A percentile compares a stretch with the other conserved stretches of the same genome.
phyloP scores from a whole-genome alignment of 2,888 invertebrate genomes.

The Aethes cnicana region DNA sequence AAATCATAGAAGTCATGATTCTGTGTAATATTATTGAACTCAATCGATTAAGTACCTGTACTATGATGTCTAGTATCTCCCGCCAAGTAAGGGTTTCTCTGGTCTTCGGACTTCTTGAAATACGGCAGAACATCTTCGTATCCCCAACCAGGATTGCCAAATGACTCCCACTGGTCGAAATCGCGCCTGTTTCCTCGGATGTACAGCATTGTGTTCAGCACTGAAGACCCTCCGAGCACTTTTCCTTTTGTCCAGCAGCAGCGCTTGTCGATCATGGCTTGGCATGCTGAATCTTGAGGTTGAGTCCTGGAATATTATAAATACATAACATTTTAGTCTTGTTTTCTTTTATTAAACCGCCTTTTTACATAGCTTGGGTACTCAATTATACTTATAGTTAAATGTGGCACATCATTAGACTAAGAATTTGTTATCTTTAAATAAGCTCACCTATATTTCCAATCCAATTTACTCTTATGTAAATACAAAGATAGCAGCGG shows the following conservation, averaged over 20 bases:
- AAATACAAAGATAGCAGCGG: conserved; percentile 93
- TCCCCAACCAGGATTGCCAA: conserved; percentile 94
- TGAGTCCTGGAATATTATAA: conserved; percentile 85
- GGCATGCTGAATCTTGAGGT: conserved; percentile 91
- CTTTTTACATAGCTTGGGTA: no score
- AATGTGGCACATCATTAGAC: no score
- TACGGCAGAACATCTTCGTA: conserved; percentile 91
- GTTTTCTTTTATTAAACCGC: no score
- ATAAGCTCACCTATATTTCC: conserved; percentile 89
- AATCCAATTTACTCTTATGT: conserved; percentile 94
- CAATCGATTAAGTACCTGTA: no score
- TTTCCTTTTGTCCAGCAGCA: conserved; percentile 96
- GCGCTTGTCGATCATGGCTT: conserved; percentile 91
- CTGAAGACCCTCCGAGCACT: conserved; percentile 92
- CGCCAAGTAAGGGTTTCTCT: conserved; percentile 93
- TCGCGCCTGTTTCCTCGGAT: conserved; percentile 93
- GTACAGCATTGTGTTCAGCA: conserved; percentile 95
- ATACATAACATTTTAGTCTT: not conserved
- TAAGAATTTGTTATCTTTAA: conserved; percentile 4
- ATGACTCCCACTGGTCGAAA: conserved; percentile 92
- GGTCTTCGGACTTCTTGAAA: conserved; percentile 93
- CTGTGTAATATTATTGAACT: no score
- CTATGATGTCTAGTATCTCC: conserved; percentile 86
- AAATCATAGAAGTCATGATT: no score
- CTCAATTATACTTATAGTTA: no score